Percentiles rank a stretch among this genome's conserved stretches.
These are phyloP conservation scores for Myoxocephalus aenaeus DNA, from an alignment of 2,797 vertebrate species.

Conservation along the genomic window DNA sequence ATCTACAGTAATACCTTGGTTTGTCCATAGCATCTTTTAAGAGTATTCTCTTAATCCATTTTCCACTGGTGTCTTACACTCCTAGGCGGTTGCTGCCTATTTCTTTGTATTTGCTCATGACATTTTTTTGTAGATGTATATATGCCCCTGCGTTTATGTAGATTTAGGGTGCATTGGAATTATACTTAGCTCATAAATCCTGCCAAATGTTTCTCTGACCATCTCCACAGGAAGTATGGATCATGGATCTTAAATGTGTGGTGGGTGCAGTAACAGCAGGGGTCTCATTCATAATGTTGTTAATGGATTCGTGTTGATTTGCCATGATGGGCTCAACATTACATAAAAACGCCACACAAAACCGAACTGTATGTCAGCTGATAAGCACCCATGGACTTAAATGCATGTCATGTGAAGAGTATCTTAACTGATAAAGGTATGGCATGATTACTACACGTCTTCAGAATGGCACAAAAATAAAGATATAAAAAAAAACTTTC, in stretches of 20 bases:
- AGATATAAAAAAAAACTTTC: too few relatives aligned
- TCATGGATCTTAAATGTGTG: not conserved
- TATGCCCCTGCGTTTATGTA: not conserved
- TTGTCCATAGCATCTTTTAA: not conserved
- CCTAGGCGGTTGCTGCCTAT: not conserved
- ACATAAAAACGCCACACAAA: not conserved
- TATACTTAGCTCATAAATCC: slow-evolving; percentile 12
- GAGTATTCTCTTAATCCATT: not conserved
- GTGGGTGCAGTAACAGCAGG: not conserved
- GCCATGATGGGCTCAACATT: not conserved
- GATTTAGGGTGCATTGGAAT: slow-evolving; percentile 2
- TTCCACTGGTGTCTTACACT: not conserved
- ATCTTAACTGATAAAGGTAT: not conserved
- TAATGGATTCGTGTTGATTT: slow-evolving; percentile 1
- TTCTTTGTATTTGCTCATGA: slow-evolving; percentile 1
- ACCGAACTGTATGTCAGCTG: not conserved
- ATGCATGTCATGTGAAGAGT: not conserved
- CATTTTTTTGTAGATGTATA: slow-evolving; percentile 17
- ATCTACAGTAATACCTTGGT: not conserved
- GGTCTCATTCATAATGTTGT: slow-evolving; percentile 7
- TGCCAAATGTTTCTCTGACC: slow-evolving; percentile 30
- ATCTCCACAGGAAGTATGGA: slow-evolving; percentile 15
- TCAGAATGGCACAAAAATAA: not conserved
- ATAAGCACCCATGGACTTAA: not conserved
- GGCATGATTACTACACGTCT: not conserved